Evolutionary conservation across 1,140 invertebrate genomes (phyloP), one percentile per base, ranked within the genome.

Genomic region (Drosophila suzukii): DNA sequence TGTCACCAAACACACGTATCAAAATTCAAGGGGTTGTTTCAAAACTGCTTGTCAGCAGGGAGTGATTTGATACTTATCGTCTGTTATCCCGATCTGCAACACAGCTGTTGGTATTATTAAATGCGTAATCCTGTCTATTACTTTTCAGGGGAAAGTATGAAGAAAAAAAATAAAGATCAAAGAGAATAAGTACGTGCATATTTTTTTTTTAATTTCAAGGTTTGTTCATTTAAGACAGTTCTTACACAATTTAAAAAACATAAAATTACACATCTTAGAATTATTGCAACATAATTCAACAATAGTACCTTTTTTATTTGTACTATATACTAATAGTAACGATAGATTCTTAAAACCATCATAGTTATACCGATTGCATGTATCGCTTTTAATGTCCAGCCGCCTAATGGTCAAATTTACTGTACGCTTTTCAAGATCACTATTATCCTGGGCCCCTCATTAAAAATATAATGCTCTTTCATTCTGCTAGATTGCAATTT

Each of bases 401-500:
- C 15, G 8, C 17, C 8, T 11, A 7, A 1, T 10, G 6, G 7
- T 27, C 13, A 36, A 15, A 17, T 32, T 15, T 55, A 3, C 12
- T 3, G 34, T 11, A 47, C 1, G 2, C 20, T 43, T 60, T 38
- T 63, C 60, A 65, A 65, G 65, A 68, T 68, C 65, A 50, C 60
- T 15, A 36, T 27, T 51, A n/a, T 51, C 58, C 59, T 38, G 62
- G 1, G 11, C 10, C 20, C 60, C 65, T 68, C 65, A 68, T 68
- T 68, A 68, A 47, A 65, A 67, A 53, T 53, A 27, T 30, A 36
- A 30, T 3, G 15, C 60, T 68, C 61, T 27, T 61, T 44, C 20
- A 13, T 44, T 49, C 44, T 39, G 63, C 44, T 49, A 57, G 67
- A 75, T 75, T 65, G 65, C 65, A 66, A 53, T 68, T 68, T 68